Evolutionary conservation across 1,140 invertebrate species (phyloP).

Genomic region (Brachionus plicatilis): DNA sequence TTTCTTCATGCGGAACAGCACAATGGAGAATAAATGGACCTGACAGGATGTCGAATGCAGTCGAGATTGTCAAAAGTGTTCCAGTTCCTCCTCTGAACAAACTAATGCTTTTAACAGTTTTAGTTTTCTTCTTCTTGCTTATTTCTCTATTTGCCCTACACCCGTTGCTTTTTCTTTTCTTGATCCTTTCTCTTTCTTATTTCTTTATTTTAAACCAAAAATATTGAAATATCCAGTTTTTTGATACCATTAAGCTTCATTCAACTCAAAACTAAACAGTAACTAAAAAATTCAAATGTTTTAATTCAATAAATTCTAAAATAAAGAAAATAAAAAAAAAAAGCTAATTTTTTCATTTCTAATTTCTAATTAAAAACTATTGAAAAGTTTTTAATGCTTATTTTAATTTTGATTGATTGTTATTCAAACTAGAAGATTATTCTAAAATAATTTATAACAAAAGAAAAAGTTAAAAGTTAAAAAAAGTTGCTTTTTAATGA

Average conservation of each 20-base stretch:
- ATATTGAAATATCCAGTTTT: background rate
- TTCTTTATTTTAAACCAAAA: background rate
- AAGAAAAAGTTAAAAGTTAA: too few relatives aligned
- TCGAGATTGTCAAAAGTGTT: constrained; percentile 45
- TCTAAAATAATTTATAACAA: too few relatives aligned
- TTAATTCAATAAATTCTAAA: background rate
- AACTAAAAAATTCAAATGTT: background rate
- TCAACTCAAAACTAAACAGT: background rate
- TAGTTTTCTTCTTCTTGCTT: background rate
- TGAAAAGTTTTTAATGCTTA: too few relatives aligned
- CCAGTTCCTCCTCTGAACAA: constrained; percentile 26
- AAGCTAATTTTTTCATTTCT: too few relatives aligned
- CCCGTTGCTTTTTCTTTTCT: background rate
- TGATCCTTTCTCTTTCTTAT: background rate
- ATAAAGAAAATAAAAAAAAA: too few relatives aligned
- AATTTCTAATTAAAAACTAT: too few relatives aligned
- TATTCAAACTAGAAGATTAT: too few relatives aligned
- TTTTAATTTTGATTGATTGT: too few relatives aligned
- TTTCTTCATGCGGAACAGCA: constrained; percentile 48
- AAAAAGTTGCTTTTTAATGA: too few relatives aligned
- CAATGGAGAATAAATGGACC: constrained; percentile 52
- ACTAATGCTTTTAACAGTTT: background rate
- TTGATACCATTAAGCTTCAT: background rate
- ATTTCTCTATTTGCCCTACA: background rate
- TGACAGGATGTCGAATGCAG: constrained; percentile 45